phyloP scores from a whole-genome alignment of 2,113 vertebrate genomes.

The Cyanoderma ruficeps region DNA sequence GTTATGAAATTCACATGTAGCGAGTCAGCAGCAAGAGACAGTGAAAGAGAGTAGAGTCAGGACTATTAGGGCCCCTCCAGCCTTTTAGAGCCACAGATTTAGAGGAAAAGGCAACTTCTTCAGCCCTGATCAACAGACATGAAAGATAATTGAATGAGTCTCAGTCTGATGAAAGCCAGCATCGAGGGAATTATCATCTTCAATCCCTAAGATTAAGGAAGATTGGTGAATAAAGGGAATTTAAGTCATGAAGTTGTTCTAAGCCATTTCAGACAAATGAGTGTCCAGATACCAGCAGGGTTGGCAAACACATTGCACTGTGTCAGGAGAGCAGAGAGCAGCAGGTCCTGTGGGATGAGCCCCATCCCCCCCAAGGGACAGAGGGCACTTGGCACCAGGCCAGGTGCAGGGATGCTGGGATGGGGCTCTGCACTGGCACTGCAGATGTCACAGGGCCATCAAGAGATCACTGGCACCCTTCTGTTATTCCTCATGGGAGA shows the following conservation, averaged over 20 bases:
- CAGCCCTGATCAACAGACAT: not conserved
- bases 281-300: not conserved
- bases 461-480: not conserved
- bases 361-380: fast-evolving
- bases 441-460: not conserved
- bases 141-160: slow-evolving; percentile 11
- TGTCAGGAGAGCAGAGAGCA: not conserved
- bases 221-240: slow-evolving; percentile 12
- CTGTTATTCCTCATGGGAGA: not conserved
- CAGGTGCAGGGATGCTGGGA: fast-evolving
- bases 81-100: not conserved
- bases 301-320: not conserved
- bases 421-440: not conserved
- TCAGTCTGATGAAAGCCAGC: slow-evolving; percentile 4
- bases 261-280: slow-evolving; percentile 9
- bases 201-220: slow-evolving; percentile 35
- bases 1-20: not conserved
- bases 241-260: not conserved
- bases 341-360: fast-evolving
- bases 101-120: slow-evolving; percentile 3
- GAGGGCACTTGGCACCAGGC: not conserved
- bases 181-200: not conserved
- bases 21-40: not conserved
- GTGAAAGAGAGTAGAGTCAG: not conserved
- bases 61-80: not conserved